Evolutionary conservation across 2,888 invertebrate genomes (phyloP), one percentile per base, ranked within the genome.

Genomic region (Microctonus brassicae): DNA sequence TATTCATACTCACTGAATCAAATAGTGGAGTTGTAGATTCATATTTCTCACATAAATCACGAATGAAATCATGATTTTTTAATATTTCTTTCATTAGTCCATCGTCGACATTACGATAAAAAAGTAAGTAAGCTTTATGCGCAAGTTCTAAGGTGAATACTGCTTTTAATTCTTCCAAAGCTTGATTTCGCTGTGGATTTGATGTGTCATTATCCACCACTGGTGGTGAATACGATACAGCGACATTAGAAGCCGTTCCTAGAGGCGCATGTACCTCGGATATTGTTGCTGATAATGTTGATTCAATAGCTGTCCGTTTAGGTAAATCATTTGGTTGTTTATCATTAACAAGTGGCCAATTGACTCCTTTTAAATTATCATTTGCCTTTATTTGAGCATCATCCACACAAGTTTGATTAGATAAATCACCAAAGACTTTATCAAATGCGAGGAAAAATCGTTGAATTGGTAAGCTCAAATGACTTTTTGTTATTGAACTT

Each of bases 121-220:
- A 94, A 0, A 93, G 90, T 22, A 92, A 88, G 86, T 97, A 98
- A 0, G 96, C 92, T 67, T 92, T 91, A 82, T 96, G 93, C 0
- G 98, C 98, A 73, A 98, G 89, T 83, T 95, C 94, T 2, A 94
- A 91, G 20, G 94, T 94, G 86, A 98, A 97, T 0, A 96, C 96
- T 82, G 92, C 89, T 52, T 91, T 90, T 33, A 98, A 88, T 88
- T 98, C 97, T 78, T 95, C 93, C 80, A 93, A 89, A 0, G 93
- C 94, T 73, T 84, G 83, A 75, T 84, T 81, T 70, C 84, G 83
- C 75, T 84, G 85, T 26, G 83, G 80, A 75, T 87, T 84, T 6
- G 78, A 73, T 17, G 77, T 73, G 24, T 81, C 81, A 34, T 80
- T 75, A 79, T 86, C 86, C 24, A 79, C 24, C 29, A 82, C 74